Conservation (phyloP, 2,797 vertebrate genomes). For the Enteromius anoplus region DNA sequence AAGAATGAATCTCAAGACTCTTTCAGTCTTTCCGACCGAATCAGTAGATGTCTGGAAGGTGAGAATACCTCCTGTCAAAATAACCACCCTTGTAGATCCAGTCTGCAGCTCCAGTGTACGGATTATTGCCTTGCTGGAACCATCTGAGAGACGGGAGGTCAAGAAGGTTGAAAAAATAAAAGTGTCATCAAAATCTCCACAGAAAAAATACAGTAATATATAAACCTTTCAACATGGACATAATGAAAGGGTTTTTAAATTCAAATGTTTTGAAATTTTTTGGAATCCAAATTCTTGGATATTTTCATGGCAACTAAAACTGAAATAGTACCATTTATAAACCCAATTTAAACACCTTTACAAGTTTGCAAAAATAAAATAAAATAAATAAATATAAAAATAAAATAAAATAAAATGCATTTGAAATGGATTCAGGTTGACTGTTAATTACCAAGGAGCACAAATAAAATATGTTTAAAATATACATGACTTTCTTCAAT, state of each 20-base stretch:
- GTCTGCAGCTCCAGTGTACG: conserved; percentile 86
- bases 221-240: background rate
- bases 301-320: background rate
- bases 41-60: conserved; percentile 96
- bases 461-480: background rate
- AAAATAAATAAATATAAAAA: no score
- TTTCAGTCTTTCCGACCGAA: conserved; percentile 47
- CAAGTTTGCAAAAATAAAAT: background rate
- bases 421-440: background rate
- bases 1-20: conserved; percentile 43
- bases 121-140: conserved; percentile 85
- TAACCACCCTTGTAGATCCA: conserved; percentile 95
- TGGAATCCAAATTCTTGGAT: background rate
- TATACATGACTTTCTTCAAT: background rate
- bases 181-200: background rate
- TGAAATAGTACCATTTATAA: background rate
- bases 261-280: no score
- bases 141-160: conserved; percentile 66
- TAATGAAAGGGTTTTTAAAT: background rate
- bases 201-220: background rate
- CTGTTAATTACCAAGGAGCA: background rate
- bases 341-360: background rate
- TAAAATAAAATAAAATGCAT: background rate
- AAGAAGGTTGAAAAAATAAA: background rate
- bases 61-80: conserved; percentile 92